A percentile compares a stretch with the other conserved stretches of the same genome.
Evolutionary conservation across 2,888 invertebrate genomes (phyloP).

Genomic region (Drosophila subquinaria): DNA sequence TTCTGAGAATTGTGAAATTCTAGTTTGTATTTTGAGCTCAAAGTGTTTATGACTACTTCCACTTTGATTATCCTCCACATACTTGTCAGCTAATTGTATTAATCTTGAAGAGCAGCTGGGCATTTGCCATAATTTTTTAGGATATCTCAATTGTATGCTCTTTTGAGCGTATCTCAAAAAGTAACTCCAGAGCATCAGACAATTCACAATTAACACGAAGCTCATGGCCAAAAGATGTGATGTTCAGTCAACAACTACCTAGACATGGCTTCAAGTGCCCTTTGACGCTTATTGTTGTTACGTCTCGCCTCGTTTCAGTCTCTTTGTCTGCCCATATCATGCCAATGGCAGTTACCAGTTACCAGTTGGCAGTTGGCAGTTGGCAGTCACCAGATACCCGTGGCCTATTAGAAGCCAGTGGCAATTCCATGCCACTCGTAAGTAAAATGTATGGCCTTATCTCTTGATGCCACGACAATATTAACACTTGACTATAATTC

Average conservation of each 20-base stretch:
- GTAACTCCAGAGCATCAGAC: conserved; percentile 11
- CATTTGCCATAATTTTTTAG: neutral
- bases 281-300: conserved; percentile 20
- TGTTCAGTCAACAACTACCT: conserved; percentile 33
- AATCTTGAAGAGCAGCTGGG: conserved; percentile 1
- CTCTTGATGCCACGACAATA: conserved; percentile 53
- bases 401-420: conserved; percentile 45
- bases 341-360: conserved; percentile 13
- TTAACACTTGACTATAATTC: conserved; percentile 64
- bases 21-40: no score
- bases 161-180: conserved; percentile 13
- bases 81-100: conserved; percentile 12
- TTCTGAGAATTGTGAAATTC: no score
- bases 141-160: conserved; percentile 1
- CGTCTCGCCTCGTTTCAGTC: neutral
- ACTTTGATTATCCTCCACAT: neutral
- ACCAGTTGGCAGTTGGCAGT: conserved; percentile 10
- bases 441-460: conserved; percentile 61
- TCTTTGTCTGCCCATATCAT: conserved; percentile 58
- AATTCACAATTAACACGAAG: conserved; percentile 45
- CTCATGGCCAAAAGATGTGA: conserved; percentile 12
- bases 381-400: conserved; percentile 22
- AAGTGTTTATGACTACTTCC: no score
- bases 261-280: conserved; percentile 23
- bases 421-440: conserved; percentile 43